Base-by-base conservation (phyloP, 2,888 invertebrate genomes). In the Chrysodeixis includens region DNA sequence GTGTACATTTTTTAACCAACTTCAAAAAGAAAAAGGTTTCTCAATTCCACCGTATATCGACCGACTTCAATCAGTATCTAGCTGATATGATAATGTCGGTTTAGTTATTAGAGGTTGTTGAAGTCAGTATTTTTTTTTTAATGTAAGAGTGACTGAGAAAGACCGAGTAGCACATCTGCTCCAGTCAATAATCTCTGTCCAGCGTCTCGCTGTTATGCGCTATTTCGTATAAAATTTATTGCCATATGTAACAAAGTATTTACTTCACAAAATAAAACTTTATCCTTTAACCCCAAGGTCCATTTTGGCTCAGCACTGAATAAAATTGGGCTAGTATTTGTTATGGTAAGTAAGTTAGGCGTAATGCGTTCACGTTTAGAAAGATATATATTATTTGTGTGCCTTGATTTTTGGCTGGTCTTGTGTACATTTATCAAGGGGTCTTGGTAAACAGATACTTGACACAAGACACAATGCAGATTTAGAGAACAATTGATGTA, bases 221-320 rank as follows among this genome's bases (percentile, higher is more conserved):
- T 86, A 83, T 88, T 86, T 87, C 82, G 81, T 86, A 82, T 69
- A 83, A 87, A 87, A 88, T 88, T 85, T 88, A 88, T 88, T 78
- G 82, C 86, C 80, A 82, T 83, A 83, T 75, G 79, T 82, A 75
- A 65, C 79, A 63, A 67, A 69, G 30, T 14, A 46, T 49, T 56
- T 46, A 30, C 3, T 49, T 59, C 22, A 49, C 30, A 54, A 74
- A 66, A 69, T 26, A 57, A 8, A 44, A 76, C 82, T 66, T 22
- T 72, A 74, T 0, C 0, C n/a, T 6, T 20, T 26, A 1, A 5
- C 0, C 9, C 55, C 72, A 75, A 61, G 62, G 67, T 62, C 14
- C 14, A 69, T 55, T 76, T 71, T 67, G 30, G 30, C 5, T 54
- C 57, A 55, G 7, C n/a, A 2, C 6, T 2, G 0, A 32, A 9